phyloP scores from a whole-genome alignment of 2,113 vertebrate genomes.

The Poeciliopsis retropinna region DNA sequence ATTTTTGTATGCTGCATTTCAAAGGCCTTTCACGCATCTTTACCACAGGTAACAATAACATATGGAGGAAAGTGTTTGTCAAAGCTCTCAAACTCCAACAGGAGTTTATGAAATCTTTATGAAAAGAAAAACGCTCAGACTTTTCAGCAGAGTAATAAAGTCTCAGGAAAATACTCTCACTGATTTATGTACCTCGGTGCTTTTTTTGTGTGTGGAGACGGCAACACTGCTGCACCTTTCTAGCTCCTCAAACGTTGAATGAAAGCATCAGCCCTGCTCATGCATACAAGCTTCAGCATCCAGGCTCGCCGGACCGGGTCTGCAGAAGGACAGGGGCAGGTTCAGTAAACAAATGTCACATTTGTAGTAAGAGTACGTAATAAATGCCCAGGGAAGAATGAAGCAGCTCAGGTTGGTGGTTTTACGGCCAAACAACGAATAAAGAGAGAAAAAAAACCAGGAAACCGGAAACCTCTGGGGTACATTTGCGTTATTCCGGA shows the following conservation, averaged over 20 bases:
- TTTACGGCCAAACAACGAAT: no score
- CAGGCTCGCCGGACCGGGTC: constrained; percentile 15
- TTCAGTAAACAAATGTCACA: neutral
- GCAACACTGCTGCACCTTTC: neutral
- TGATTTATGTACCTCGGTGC: neutral
- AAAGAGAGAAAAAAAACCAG: constrained; percentile 10
- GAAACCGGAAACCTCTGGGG: constrained; percentile 36
- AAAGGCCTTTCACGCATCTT: neutral
- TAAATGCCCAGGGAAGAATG: constrained; percentile 14
- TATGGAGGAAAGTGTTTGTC: neutral
- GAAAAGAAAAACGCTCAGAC: neutral
- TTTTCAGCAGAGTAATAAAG: neutral
- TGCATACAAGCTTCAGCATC: neutral
- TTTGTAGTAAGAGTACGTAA: constrained; percentile 2
- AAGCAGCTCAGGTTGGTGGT: neutral
- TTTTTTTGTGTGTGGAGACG: neutral
- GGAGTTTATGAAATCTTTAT: neutral
- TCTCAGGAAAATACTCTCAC: neutral
- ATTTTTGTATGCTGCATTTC: neutral
- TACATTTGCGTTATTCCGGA: constrained; percentile 43
- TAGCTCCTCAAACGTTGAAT: neutral
- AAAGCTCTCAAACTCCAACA: neutral
- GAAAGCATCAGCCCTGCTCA: neutral
- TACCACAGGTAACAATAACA: neutral
- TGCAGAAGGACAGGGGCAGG: neutral